These are phyloP conservation scores for Goniozus legneri DNA, from an alignment of 1,140 invertebrate genomes.

Conservation along the genomic window DNA sequence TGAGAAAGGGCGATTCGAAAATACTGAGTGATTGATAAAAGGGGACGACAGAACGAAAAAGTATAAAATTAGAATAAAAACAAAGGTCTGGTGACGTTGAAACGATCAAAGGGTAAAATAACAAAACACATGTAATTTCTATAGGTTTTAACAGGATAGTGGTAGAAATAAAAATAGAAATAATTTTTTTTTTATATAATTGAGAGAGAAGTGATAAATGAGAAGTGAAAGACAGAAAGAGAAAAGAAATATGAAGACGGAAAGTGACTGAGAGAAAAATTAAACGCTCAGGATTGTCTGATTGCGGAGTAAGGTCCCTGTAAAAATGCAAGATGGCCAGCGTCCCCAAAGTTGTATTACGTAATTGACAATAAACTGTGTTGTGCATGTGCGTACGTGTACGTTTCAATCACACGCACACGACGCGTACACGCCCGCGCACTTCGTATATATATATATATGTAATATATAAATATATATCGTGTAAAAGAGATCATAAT, in stretches of 20 bases:
- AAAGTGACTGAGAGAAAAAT: constrained; percentile 43
- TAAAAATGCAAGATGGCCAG: constrained; percentile 56
- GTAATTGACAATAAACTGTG: constrained; percentile 36
- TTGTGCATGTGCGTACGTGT: constrained; percentile 20
- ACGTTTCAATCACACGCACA: constrained; percentile 20
- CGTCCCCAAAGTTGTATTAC: constrained; percentile 54
- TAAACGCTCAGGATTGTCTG: constrained; percentile 56
- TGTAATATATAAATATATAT: constrained; percentile 21
- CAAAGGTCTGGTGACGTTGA: constrained; percentile 46
- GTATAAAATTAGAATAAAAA: constrained; percentile 16
- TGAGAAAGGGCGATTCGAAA: constrained; percentile 15
- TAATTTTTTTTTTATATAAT: too few relatives aligned
- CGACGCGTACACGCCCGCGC: constrained; percentile 20
- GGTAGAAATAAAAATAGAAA: constrained; percentile 6
- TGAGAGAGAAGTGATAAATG: constrained; percentile 22
- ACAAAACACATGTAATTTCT: constrained; percentile 21
- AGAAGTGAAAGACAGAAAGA: constrained; percentile 28
- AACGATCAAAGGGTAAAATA: constrained; percentile 55
- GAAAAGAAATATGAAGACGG: constrained; percentile 17
- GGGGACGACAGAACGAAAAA: constrained; percentile 14
- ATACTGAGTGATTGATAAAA: constrained; percentile 26
- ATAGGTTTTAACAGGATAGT: too few relatives aligned
- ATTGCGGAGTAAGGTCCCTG: constrained; percentile 55
- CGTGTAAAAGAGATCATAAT: constrained; percentile 37
- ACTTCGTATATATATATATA: constrained; percentile 23